Base-by-base conservation (phyloP, 2,888 invertebrate species). In the Monoplex corrugatus region DNA sequence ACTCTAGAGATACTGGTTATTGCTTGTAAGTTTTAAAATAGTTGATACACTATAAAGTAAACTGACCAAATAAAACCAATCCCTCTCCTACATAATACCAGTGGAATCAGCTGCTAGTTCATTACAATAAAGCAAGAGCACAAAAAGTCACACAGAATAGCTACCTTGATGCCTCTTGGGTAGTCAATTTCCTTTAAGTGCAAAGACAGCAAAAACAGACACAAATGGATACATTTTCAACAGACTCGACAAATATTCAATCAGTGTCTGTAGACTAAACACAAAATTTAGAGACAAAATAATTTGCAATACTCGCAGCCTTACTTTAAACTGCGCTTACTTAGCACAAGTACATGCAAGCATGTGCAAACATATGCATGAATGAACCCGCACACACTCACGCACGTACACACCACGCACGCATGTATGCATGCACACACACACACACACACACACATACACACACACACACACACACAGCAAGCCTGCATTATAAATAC, bases 131-230 rank as follows among this genome's bases (percentile, higher is more conserved):
- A 43, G 19, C 40, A 80, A 13, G 43, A 6, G 75, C 8, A 75
- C 78, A 80, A 8, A 80, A 13, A 40, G 23, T 28, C 40, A 19
- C 50, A 80, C 28, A 40, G 5, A 80, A 80, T 80, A 80, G 19
- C 78, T 80, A 80, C 78, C 78, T 80, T 19, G 78, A 80, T 19
- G 78, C 40, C 78, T 80, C 78, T 28, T 80, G 78, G 3, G 78
- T 43, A 28, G 78, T 32, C 78, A 80, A 43, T 40, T 80, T 80
- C 78, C 78, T 80, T 80, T 28, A 80, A 1, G 19, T 43, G 43
- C 43, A 80, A 80, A 80, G 40, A 80, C 78, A 80, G 13, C 28
- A 16, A 57, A 57, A 2, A 1, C n/a, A 72, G 23, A 35, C 13
- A 35, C 35, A 35, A 72, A 68, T n/a, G 28, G n/a, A 68, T 68